Base-by-base conservation (phyloP, 2,888 invertebrate genomes). In the Resseliella maxima region DNA sequence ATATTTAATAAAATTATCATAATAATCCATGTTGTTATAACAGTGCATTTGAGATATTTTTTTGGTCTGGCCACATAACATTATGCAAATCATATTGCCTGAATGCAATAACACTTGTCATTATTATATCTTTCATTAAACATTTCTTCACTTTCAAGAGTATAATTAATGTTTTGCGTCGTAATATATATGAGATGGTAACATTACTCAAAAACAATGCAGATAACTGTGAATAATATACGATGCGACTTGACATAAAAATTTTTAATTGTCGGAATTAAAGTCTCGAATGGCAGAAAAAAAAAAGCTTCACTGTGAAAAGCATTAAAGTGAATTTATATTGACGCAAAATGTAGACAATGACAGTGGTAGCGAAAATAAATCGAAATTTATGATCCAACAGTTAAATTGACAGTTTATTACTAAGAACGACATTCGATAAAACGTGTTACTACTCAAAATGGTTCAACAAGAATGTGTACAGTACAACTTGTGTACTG, bases 331-430 rank as follows among this genome's bases (percentile, higher is more conserved):
- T n/a, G 2, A 50, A 18, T 50, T 10, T 50, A 50, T 50, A 18
- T 18, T 59, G 24, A 10, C 3, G 59, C 59, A 50, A n/a, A n/a
- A n/a, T n/a, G 21, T 6, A 50, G 59, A 59, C 24, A 59, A 59
- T 59, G 59, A 59, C 59, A 15, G 24, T 24, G 24, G n/a, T 24
- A 59, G 72, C 72, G n/a, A n/a, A 72, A 72, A 3, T 72, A 72
- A 72, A 72, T 72, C 72, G 72, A 72, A 72, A 31, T 72, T 72
- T 72, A 72, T 72, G 72, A 72, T 0, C 31, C 31, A 72, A 72
- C 72, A 31, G 31, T 72, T 72, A 72, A 72, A 72, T 72, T 72
- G 72, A 72, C 72, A 72, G 72, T 72, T 72, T 72, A 72, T 72
- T 72, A 31, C 59, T 1, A 41, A 41, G 5, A 12, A 41, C 41